phyloP scores from a whole-genome alignment of 2,888 invertebrate genomes.

The Tiphia femorata region DNA sequence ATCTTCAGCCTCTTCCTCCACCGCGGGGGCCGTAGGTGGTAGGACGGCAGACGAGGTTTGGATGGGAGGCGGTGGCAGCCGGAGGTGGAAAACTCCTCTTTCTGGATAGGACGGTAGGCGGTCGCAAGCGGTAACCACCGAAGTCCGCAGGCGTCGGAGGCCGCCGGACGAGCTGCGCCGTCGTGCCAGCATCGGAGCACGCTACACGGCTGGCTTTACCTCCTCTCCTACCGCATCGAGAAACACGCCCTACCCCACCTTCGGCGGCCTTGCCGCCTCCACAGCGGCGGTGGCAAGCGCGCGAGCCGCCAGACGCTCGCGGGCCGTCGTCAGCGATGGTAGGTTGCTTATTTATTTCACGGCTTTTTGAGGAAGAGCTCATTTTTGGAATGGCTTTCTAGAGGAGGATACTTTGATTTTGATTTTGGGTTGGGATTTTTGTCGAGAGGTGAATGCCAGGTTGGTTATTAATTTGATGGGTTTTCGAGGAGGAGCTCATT shows the following conservation, averaged over 20 bases:
- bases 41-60: conserved; percentile 29
- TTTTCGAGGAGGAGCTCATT: no score
- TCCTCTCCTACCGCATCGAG: conserved; percentile 30
- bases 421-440: no score
- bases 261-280: conserved; percentile 22
- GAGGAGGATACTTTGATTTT: no score
- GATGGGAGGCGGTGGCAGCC: conserved; percentile 39
- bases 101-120: conserved; percentile 64
- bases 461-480: no score
- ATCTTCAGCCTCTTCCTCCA: no score
- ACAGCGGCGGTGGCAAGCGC: conserved; percentile 10
- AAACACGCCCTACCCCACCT: conserved; percentile 36
- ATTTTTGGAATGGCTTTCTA: no score
- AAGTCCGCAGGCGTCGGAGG: conserved; percentile 56
- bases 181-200: conserved; percentile 53
- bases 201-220: conserved; percentile 30
- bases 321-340: conserved; percentile 14
- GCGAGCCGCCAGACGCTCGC: conserved; percentile 25
- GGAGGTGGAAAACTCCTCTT: conserved; percentile 9
- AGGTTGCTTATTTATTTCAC: no score
- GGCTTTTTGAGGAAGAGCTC: no score
- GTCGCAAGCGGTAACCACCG: conserved; percentile 47
- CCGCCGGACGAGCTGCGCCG: conserved; percentile 36
- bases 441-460: no score
- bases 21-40: conserved; percentile 29